Conservation (phyloP, 2,797 vertebrate species). For the Gadopsis marmoratus region DNA sequence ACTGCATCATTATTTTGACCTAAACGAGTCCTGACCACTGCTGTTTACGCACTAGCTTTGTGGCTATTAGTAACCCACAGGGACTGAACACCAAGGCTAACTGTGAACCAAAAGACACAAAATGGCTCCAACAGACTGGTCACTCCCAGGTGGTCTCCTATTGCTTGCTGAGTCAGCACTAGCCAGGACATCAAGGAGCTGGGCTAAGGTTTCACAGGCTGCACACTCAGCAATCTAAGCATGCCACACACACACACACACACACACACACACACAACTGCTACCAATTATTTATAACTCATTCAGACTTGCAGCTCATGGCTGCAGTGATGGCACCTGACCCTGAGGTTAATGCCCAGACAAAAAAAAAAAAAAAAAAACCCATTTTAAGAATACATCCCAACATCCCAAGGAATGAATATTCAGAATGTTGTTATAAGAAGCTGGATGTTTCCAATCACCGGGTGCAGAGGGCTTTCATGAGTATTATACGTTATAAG, state of each 20-base stretch:
- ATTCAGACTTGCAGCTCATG: constrained; percentile 66
- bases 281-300: constrained; percentile 78
- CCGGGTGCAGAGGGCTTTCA: constrained; percentile 23
- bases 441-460: constrained; percentile 54
- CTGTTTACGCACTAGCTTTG: constrained; percentile 24
- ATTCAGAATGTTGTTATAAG: constrained; percentile 54
- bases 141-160: constrained; percentile 78
- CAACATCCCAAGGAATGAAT: constrained; percentile 56
- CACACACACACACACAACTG: constrained; percentile 56
- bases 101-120: constrained; percentile 54
- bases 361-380: constrained; percentile 26
- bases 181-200: constrained; percentile 65
- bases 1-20: constrained; percentile 26
- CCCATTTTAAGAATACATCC: constrained; percentile 28
- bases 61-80: constrained; percentile 45
- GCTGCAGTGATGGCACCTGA: constrained; percentile 70
- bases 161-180: constrained; percentile 73
- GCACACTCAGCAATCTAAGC: constrained; percentile 74
- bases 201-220: constrained; percentile 67
- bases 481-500: constrained; percentile 36
- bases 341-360: constrained; percentile 68
- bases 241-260: constrained; percentile 42
- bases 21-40: constrained; percentile 22
- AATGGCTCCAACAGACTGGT: constrained; percentile 61
- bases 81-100: constrained; percentile 43